A percentile compares a stretch with the other conserved stretches of the same genome.
These are phyloP conservation scores for Pterocles burchelli DNA, from an alignment of 2,113 vertebrate genomes.

Conservation along the genomic window DNA sequence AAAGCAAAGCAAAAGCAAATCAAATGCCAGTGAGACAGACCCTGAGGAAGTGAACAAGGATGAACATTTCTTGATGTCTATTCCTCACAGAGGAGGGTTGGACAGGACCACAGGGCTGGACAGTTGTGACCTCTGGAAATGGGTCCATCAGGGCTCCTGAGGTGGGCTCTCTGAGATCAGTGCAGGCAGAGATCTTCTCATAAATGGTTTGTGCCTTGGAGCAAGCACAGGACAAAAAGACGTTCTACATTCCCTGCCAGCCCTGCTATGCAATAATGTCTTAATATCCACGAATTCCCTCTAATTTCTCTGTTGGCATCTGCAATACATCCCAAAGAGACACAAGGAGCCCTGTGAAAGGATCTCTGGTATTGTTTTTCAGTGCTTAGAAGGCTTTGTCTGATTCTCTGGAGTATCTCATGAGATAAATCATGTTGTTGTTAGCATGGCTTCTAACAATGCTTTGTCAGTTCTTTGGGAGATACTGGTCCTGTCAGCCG, in stretches of 20 bases:
- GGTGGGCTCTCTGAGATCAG: neutral
- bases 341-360: neutral
- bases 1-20: neutral
- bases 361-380: neutral
- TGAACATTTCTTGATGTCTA: neutral
- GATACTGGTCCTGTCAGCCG: neutral
- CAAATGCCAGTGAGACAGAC: neutral
- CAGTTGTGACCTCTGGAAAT: neutral
- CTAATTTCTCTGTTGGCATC: neutral
- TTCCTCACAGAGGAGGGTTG: neutral
- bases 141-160: neutral
- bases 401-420: neutral
- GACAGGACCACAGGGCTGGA: neutral
- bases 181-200: fast-evolving
- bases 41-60: neutral
- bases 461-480: neutral
- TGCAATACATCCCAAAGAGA: neutral
- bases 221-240: neutral
- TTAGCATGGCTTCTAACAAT: neutral
- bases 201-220: neutral
- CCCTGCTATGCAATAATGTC: neutral
- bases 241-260: neutral
- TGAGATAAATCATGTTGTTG: neutral
- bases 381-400: neutral
- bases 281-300: neutral